Evolutionary conservation across 2,888 invertebrate species (phyloP).

Genomic region (Drosophila longiperda): DNA sequence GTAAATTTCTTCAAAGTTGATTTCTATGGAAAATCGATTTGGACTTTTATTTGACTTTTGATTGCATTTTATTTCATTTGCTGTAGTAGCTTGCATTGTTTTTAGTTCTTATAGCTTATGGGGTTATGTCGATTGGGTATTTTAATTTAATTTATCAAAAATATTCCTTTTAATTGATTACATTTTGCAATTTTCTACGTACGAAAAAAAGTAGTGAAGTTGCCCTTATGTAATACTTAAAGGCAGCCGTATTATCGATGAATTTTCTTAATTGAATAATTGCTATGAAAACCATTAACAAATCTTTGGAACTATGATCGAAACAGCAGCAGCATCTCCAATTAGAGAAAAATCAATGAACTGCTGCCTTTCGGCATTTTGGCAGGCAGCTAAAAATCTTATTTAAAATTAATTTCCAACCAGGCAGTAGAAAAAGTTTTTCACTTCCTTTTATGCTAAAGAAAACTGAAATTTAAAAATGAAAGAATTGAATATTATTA

Average conservation of each 20-base stretch:
- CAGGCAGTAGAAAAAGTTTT: constrained; percentile 10
- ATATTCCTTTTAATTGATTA: neutral
- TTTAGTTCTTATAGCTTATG: constrained; percentile 10
- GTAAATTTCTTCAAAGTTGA: constrained; percentile 33
- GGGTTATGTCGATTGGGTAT: constrained; percentile 3
- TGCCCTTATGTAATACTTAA: neutral
- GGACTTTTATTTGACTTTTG: constrained; percentile 46
- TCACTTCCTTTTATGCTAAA: neutral
- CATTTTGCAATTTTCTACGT: neutral
- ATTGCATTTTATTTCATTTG: constrained; percentile 41
- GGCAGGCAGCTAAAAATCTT: constrained; percentile 9
- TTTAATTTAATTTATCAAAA: neutral
- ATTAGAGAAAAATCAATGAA: constrained; percentile 27
- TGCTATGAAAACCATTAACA: neutral
- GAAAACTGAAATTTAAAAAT: neutral
- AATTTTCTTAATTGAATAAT: neutral
- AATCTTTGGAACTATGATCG: neutral
- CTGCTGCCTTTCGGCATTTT: constrained; percentile 15
- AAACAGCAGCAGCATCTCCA: neutral
- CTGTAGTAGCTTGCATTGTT: constrained; percentile 16
- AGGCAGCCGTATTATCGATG: neutral
- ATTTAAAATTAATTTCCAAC: constrained; percentile 53
- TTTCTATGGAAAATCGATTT: constrained; percentile 14
- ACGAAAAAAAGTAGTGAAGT: neutral
- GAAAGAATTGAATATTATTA: neutral